These are phyloP conservation scores for Nanorana parkeri DNA, from an alignment of 2,113 vertebrate species.

Conservation along the genomic window DNA sequence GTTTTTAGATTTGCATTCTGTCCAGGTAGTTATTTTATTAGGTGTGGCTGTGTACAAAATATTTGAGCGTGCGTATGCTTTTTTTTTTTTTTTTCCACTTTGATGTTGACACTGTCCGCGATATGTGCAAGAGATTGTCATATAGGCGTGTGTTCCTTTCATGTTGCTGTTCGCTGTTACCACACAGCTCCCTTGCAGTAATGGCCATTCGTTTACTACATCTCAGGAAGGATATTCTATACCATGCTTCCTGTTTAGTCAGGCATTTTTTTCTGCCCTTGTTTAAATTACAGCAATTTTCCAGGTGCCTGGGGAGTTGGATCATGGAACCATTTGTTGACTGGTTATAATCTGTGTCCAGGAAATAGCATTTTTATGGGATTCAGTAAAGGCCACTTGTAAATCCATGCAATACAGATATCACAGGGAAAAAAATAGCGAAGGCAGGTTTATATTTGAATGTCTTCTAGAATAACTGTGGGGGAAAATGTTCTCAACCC, in stretches of 20 bases:
- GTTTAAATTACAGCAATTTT: conserved; percentile 8
- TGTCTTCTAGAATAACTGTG: too few relatives aligned
- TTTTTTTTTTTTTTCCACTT: too few relatives aligned
- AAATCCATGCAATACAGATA: too few relatives aligned
- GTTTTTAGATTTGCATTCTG: too few relatives aligned
- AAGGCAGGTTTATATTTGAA: too few relatives aligned
- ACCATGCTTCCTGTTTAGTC: conserved; percentile 40
- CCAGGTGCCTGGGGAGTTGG: not conserved
- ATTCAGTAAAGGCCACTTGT: too few relatives aligned
- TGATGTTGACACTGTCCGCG: not conserved
- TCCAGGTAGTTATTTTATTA: too few relatives aligned
- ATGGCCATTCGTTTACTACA: conserved; percentile 40
- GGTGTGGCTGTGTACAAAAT: too few relatives aligned
- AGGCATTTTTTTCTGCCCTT: conserved; percentile 2
- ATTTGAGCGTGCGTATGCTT: too few relatives aligned
- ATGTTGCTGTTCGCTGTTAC: not conserved
- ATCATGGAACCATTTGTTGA: conserved; percentile 1
- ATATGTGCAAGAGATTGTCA: not conserved
- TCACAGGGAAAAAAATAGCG: too few relatives aligned
- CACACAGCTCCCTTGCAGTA: conserved; percentile 14
- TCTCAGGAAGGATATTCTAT: conserved; percentile 52
- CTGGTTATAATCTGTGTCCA: not conserved
- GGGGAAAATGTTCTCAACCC: too few relatives aligned
- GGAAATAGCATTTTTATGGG: not conserved
- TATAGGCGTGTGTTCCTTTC: not conserved